Conservation (phyloP, 2,888 invertebrate species). For the Matsumyia berberina region DNA sequence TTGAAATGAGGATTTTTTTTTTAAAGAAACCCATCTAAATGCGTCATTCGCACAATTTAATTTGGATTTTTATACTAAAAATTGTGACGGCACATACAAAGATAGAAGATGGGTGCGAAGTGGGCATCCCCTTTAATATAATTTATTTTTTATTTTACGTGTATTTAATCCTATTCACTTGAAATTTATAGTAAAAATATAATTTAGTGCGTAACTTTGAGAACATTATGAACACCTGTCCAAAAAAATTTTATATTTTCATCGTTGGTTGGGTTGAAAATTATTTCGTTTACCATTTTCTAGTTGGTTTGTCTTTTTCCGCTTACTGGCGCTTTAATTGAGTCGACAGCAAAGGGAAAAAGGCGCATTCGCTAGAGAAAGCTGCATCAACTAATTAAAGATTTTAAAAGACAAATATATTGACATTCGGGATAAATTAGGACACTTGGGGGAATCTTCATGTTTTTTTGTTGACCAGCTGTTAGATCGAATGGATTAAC, state of each 20-base stretch:
- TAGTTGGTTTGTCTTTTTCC: constrained; percentile 85
- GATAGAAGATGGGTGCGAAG: not conserved
- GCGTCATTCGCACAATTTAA: constrained; percentile 53
- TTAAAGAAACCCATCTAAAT: constrained; percentile 29
- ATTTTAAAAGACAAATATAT: not conserved
- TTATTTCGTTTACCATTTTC: constrained; percentile 77
- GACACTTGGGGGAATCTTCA: too few relatives aligned
- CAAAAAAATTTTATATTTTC: not conserved
- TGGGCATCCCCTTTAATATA: not conserved
- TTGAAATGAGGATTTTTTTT: constrained; percentile 39
- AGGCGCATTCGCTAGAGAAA: constrained; percentile 83
- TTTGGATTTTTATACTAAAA: constrained; percentile 12
- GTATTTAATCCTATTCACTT: constrained; percentile 4
- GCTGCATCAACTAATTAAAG: not conserved
- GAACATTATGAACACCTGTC: constrained; percentile 31
- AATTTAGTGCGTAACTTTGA: constrained; percentile 20
- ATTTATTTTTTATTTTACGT: not conserved
- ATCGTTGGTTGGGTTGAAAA: not conserved
- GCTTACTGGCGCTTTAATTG: constrained; percentile 84
- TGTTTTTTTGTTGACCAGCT: too few relatives aligned
- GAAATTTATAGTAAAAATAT: constrained; percentile 12
- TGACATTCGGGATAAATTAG: too few relatives aligned
- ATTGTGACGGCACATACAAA: not conserved
- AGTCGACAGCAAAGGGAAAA: constrained; percentile 85
- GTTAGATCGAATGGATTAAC: too few relatives aligned